Base-by-base conservation (phyloP, 2,113 vertebrate genomes). In the Protomyctophum bolini region DNA sequence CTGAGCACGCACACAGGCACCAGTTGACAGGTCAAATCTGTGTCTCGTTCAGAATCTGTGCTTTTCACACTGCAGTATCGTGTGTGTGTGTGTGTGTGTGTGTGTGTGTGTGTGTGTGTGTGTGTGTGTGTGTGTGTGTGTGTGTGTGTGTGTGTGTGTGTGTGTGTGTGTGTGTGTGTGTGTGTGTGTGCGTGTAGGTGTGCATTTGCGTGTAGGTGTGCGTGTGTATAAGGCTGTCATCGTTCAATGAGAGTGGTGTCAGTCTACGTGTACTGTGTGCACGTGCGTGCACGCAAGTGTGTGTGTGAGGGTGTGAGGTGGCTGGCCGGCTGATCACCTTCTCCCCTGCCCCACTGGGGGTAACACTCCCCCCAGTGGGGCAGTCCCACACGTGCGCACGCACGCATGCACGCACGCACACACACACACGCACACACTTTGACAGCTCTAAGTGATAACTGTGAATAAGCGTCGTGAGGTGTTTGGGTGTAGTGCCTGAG, bases 21-120 rank as follows among this genome's bases (percentile, higher is more conserved):
- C 92, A 91, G 92, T 93, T 94, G 93, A 95, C 94, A 94, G 95
- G 94, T 95, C 94, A 96, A 95, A 97, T 96, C 96, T 96, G 93
- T 92, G 91, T 93, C 92, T 95, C 92, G 94, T 97, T 95, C 95
- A 92, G 91, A 92, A 90, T 92, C 88, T 90, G 92, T 92, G 87
- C 94, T 97, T 97, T 98, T 96, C 82, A 85, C 84, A 86, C 79
- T 57, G 75, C 75, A 81, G 77, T 79, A 75, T 83, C 74, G 91
- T 93, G 91, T 82, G 93, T 92, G 93, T 92, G 94, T 95, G 90
- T 91, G 91, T 92, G 94, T 60, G 82, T 66, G 90, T 91, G 88
- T 86, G 91, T 90, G 91, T 92, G 94, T 95, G 94, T 95, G 33
- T 92, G 93, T 62, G 58, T 75, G 56, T 4, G 33, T 41, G 33